Percentiles rank a stretch among this genome's conserved stretches.
These are phyloP conservation scores for Limnephilus lunatus DNA, from an alignment of 2,888 invertebrate genomes.

Conservation along the genomic window DNA sequence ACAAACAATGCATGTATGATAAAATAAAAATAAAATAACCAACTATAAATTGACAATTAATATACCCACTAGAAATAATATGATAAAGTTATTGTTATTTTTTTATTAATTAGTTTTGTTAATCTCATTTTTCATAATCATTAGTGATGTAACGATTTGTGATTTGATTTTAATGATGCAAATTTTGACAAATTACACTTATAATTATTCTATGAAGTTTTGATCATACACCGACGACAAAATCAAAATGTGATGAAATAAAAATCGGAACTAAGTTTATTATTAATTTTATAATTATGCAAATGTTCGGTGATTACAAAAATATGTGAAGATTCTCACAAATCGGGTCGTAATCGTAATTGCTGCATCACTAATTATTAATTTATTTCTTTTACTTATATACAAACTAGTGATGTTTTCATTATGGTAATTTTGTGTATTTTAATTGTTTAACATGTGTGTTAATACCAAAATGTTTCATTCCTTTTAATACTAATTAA, in stretches of 20 bases:
- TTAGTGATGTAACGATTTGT: not conserved
- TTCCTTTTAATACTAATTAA: not conserved
- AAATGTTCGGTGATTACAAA: no score
- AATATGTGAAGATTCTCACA: no score
- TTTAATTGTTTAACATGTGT: not conserved
- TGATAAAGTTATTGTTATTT: not conserved
- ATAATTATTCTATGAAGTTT: no score
- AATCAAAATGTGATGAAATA: no score
- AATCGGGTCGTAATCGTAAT: not conserved
- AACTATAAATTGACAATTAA: not conserved
- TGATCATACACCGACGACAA: no score
- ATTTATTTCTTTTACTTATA: not conserved
- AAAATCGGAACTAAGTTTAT: no score
- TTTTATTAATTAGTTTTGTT: not conserved
- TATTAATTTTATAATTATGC: no score
- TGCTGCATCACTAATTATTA: not conserved
- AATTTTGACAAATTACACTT: no score
- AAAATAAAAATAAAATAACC: not conserved
- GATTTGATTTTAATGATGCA: not conserved
- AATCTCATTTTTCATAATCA: not conserved
- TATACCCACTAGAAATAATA: not conserved
- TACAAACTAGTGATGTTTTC: not conserved
- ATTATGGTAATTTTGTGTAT: not conserved
- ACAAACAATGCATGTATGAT: not conserved
- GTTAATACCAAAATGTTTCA: slow-evolving; percentile 2